These are phyloP conservation scores for Nomada fucata DNA, from an alignment of 2,888 invertebrate species.

Conservation along the genomic window DNA sequence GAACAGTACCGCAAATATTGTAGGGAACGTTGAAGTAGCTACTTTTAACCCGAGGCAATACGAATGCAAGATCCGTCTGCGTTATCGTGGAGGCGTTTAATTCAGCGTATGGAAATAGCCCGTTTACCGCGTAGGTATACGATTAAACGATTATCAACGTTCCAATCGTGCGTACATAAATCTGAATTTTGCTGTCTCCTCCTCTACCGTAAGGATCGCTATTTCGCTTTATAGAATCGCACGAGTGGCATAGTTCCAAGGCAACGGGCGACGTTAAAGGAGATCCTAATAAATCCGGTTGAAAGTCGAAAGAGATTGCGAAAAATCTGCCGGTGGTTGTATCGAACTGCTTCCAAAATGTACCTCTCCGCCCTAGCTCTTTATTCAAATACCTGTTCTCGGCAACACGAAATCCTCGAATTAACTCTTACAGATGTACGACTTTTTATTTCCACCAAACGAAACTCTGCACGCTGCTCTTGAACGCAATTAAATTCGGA, in stretches of 20 bases:
- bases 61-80: slow-evolving; percentile 12
- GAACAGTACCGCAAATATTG: background rate
- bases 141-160: background rate
- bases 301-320: slow-evolving; percentile 10
- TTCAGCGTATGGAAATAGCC: background rate
- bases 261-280: too few species aligned
- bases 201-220: too few species aligned
- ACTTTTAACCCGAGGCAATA: background rate
- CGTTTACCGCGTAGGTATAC: background rate
- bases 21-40: background rate
- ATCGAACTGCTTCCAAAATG: background rate
- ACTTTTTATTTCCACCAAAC: too few species aligned
- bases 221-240: too few species aligned
- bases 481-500: too few species aligned
- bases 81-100: background rate
- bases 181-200: background rate
- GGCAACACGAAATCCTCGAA: slow-evolving; percentile 33
- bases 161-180: too few species aligned
- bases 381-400: slow-evolving; percentile 13
- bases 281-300: slow-evolving; percentile 2
- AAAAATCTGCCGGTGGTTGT: background rate
- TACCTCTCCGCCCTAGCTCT: background rate
- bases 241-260: too few species aligned
- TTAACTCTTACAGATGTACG: background rate
- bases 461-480: too few species aligned